Evolutionary conservation across 2,888 invertebrate genomes (phyloP).

Genomic region (Trichogramma evanescens): DNA sequence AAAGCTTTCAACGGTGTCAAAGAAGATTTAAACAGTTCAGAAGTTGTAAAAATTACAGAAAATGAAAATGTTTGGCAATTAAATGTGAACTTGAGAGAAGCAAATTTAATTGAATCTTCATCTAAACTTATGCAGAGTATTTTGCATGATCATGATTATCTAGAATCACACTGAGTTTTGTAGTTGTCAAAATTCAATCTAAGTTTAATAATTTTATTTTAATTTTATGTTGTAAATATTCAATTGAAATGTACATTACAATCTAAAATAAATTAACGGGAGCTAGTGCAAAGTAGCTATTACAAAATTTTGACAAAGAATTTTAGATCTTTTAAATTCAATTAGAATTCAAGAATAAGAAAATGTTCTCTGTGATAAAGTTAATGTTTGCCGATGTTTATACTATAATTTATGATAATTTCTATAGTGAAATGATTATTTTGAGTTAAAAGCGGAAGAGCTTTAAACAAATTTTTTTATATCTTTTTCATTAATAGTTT

Average conservation of each 20-base stretch:
- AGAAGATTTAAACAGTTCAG: constrained; percentile 15
- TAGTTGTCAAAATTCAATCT: background rate
- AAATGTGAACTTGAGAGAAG: constrained; percentile 2
- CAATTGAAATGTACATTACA: background rate
- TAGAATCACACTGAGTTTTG: constrained; percentile 14
- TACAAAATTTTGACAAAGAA: too few relatives aligned
- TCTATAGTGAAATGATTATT: constrained; percentile 17
- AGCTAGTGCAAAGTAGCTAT: too few relatives aligned
- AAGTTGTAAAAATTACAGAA: constrained; percentile 13
- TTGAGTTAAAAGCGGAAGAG: constrained; percentile 22
- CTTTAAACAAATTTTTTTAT: constrained; percentile 3
- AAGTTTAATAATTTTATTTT: constrained; percentile 13
- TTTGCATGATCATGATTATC: constrained; percentile 21
- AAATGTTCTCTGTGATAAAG: constrained; percentile 21
- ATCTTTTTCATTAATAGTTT: constrained; percentile 10
- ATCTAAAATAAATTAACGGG: background rate
- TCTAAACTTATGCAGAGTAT: constrained; percentile 3
- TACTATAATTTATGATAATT: constrained; percentile 4
- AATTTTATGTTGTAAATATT: constrained; percentile 7
- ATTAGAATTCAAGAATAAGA: constrained; percentile 1
- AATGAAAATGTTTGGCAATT: constrained; percentile 10
- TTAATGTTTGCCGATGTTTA: constrained; percentile 17
- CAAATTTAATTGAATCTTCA: constrained; percentile 11
- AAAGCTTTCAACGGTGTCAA: constrained; percentile 18
- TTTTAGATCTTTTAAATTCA: too few relatives aligned